Evolutionary conservation across 1,140 invertebrate genomes (phyloP), one percentile per base, ranked within the genome.

Genomic region (Drosophila arizonae): DNA sequence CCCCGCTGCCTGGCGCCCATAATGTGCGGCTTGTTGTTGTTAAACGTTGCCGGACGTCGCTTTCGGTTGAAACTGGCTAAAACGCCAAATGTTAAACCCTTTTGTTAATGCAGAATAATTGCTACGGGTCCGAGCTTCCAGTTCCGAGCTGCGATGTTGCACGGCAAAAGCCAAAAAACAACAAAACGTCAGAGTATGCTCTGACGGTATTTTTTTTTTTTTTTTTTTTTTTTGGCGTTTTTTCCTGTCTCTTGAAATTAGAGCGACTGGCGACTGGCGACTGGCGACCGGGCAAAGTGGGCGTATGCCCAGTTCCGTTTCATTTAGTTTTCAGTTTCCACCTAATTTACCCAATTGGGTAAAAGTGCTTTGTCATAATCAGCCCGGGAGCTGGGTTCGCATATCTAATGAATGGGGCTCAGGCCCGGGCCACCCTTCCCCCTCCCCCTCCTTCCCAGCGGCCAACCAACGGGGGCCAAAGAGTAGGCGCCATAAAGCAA

Each of bases 351-450:
- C 84, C 84, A 87, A 88, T 87, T 87, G 84, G 84, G 84, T 81
- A 87, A 87, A 87, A 88, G 84, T 87, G 84, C 84, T 87, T 87
- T 88, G 84, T 87, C 84, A 87, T 87, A 87, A 87, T 87, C 84
- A 87, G 84, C 76, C 82, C 84, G 84, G 84, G 84, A 84, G 84
- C 84, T 82, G 81, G 84, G 84, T 87, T 87, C 84, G 84, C 84
- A 87, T 87, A 87, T 87, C 82, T 87, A 87, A 87, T 87, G 82
- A 87, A 88, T 76, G 84, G 60, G 60, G 39, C 58, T 24, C 70
- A 33, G 15, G 43, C 15, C 17, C 36, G 36, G 36, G 36, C 36
- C 36, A 36, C 33, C 33, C 8, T 36, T 36, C 21, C 21, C 2
- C 21, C 1, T 2, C 2, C 21, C 21, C 1, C 17, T 17, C 17